Percentiles rank a stretch among this genome's conserved stretches.
Evolutionary conservation across 1,140 invertebrate species (phyloP).

Genomic region (Anthonomus grandis): DNA sequence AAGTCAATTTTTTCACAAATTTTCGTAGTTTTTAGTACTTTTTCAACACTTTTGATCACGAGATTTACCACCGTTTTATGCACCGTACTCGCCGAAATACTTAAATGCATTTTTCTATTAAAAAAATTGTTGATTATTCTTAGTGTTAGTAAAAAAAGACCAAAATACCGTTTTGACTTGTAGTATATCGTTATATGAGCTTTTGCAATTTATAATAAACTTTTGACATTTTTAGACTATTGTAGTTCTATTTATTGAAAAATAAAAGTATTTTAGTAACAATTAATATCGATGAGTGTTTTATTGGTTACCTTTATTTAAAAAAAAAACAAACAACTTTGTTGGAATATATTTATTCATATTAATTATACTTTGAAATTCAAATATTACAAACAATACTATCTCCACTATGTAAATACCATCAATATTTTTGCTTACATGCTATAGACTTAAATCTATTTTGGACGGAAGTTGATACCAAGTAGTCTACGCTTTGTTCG

Average conservation of each 20-base stretch:
- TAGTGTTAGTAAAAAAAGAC: background rate
- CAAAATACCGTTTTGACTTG: slow-evolving; percentile 1
- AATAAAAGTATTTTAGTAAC: slow-evolving; percentile 20
- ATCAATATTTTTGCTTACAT: background rate
- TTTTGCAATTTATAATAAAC: slow-evolving; percentile 18
- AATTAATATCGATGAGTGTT: too few species aligned
- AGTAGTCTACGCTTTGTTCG: background rate
- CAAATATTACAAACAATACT: slow-evolving; percentile 6
- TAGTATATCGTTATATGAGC: slow-evolving; percentile 5
- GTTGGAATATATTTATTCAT: too few species aligned
- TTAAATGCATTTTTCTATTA: background rate
- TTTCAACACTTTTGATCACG: too few species aligned
- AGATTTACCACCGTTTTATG: too few species aligned
- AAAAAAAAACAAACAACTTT: too few species aligned
- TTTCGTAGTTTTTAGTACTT: too few species aligned
- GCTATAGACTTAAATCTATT: slow-evolving; percentile 17
- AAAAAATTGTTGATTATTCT: slow-evolving; percentile 4
- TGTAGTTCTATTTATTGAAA: slow-evolving; percentile 19
- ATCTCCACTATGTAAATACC: background rate
- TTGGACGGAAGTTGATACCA: slow-evolving; percentile 28
- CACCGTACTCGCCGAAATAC: too few species aligned
- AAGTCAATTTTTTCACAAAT: too few species aligned
- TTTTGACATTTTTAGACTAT: slow-evolving; percentile 17
- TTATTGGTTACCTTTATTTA: too few species aligned
- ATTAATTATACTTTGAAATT: too few species aligned